These are phyloP conservation scores for Catharus fuscescens DNA, from an alignment of 2,113 vertebrate species.

Conservation along the genomic window DNA sequence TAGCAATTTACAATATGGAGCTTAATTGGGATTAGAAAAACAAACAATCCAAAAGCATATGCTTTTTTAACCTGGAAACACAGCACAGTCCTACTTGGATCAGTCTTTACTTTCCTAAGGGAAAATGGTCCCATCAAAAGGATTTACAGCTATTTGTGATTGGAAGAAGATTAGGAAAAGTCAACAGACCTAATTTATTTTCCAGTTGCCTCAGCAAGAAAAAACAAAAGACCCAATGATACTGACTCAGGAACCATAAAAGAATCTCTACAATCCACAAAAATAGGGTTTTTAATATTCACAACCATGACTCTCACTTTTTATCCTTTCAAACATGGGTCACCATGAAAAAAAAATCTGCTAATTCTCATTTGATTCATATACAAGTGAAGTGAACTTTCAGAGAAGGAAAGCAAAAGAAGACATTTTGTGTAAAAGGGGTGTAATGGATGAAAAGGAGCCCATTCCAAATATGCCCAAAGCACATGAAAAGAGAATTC, in stretches of 20 bases:
- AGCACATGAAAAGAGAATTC: neutral
- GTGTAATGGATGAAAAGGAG: neutral
- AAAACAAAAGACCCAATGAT: neutral
- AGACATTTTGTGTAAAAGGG: neutral
- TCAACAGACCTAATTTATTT: neutral
- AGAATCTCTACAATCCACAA: neutral
- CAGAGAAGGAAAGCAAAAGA: neutral
- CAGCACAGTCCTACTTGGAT: neutral
- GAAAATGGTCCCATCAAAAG: neutral
- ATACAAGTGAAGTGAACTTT: neutral
- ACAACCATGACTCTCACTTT: neutral
- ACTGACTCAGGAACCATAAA: neutral
- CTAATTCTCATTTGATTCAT: neutral
- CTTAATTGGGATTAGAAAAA: neutral
- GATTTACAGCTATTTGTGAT: neutral
- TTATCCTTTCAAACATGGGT: neutral
- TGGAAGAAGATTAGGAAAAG: neutral
- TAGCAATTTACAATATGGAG: neutral
- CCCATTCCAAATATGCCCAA: neutral
- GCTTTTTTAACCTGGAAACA: neutral
- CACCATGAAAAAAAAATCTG: neutral
- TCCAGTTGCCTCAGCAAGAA: neutral
- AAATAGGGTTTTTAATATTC: neutral
- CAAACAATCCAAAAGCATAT: neutral
- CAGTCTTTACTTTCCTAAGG: neutral